Evolutionary conservation across 2,797 vertebrate genomes (phyloP).

Genomic region (Pelochelys cantorii): DNA sequence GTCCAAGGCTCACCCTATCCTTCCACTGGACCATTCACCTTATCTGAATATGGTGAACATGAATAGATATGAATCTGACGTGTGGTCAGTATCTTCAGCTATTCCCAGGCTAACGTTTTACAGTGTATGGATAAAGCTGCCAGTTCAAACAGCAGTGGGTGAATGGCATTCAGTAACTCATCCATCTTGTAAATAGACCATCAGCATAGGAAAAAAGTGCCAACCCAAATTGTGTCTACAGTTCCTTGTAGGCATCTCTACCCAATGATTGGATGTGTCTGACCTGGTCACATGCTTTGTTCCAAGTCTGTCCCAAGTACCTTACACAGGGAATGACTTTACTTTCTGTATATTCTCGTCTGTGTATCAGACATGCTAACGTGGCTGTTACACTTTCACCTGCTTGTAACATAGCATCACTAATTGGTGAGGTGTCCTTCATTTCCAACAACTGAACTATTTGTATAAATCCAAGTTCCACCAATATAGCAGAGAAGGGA

Average conservation of each 20-base stretch:
- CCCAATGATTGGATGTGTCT: background rate
- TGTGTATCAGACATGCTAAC: background rate
- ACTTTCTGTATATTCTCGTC: fast-evolving
- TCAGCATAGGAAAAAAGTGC: background rate
- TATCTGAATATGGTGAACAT: background rate
- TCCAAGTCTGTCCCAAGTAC: fast-evolving
- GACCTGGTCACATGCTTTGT: fast-evolving
- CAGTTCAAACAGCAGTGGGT: background rate
- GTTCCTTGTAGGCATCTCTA: background rate
- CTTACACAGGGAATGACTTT: background rate
- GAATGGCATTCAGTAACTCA: fast-evolving
- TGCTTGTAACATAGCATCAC: fast-evolving
- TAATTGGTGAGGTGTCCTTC: background rate
- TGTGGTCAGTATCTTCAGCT: background rate
- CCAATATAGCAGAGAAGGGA: background rate
- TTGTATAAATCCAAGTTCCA: background rate
- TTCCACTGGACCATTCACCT: background rate
- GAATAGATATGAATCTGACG: background rate
- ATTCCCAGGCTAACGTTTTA: background rate
- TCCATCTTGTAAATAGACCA: fast-evolving
- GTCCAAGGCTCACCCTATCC: background rate
- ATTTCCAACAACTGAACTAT: background rate
- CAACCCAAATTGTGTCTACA: background rate
- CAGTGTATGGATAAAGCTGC: background rate
- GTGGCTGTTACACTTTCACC: fast-evolving